Conservation (phyloP, 2,888 invertebrate species). For the Polylopha cassiicola region DNA sequence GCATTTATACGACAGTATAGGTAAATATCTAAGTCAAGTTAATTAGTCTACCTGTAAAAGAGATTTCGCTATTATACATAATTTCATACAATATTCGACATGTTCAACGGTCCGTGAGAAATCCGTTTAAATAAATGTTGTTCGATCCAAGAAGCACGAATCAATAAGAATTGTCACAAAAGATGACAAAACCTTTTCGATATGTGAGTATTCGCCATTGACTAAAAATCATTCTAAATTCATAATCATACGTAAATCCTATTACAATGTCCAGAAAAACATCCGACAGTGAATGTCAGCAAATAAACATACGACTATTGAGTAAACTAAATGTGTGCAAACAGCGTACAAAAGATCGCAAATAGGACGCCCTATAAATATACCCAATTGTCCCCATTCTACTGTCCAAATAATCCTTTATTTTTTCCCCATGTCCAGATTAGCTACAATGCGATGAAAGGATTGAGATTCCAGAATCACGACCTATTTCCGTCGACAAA, state of each 20-base stretch:
- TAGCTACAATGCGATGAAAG: constrained; percentile 38
- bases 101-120: too few species aligned
- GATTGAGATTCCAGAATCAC: constrained; percentile 37
- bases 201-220: too few species aligned
- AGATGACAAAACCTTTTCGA: too few species aligned
- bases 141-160: too few species aligned
- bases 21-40: too few species aligned
- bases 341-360: constrained; percentile 49
- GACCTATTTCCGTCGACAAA: constrained; percentile 30
- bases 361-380: constrained; percentile 56
- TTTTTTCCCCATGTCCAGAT: constrained; percentile 36
- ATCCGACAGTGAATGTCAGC: constrained; percentile 62
- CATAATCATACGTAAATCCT: constrained; percentile 25
- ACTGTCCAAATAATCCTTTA: constrained; percentile 39
- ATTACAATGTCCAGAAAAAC: constrained; percentile 57
- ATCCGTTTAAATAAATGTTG: too few species aligned
- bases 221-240: too few species aligned
- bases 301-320: constrained; percentile 50
- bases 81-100: too few species aligned
- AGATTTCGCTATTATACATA: too few species aligned
- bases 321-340: constrained; percentile 68
- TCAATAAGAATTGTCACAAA: too few species aligned
- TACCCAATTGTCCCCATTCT: constrained; percentile 47
- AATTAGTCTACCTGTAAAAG: too few species aligned
- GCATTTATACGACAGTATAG: too few species aligned